Conservation (phyloP, 2,888 invertebrate species). For the Pyrgus malvae region DNA sequence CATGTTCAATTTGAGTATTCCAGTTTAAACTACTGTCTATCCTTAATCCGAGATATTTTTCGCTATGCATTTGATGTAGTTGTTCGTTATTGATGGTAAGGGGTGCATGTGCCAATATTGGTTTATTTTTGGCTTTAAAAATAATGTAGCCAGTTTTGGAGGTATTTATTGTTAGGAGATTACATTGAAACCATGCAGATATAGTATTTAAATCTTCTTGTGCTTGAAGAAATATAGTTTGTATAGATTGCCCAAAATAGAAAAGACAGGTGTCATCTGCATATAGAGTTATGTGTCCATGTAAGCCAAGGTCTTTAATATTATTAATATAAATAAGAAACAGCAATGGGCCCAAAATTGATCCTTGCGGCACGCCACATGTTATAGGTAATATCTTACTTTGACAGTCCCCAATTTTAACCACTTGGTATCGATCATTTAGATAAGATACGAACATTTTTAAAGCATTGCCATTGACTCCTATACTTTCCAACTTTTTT, state of each 20-base stretch:
- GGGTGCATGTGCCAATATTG: not conserved
- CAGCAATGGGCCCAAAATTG: constrained; percentile 28
- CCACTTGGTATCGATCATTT: constrained; percentile 20
- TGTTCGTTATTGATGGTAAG: not conserved
- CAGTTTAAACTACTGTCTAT: too few relatives aligned
- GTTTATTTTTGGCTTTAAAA: constrained; percentile 26
- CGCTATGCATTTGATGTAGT: not conserved
- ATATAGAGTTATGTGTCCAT: constrained; percentile 16
- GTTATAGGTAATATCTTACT: constrained; percentile 15
- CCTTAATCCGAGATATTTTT: constrained; percentile 14
- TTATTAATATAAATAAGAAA: constrained; percentile 10
- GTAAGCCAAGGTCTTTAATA: constrained; percentile 3
- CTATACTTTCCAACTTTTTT: not conserved
- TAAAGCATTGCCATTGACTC: not conserved
- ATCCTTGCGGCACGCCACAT: constrained; percentile 29
- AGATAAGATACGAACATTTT: constrained; percentile 19
- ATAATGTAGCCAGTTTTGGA: constrained; percentile 23
- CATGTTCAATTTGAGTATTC: too few relatives aligned
- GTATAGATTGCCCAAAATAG: constrained; percentile 3
- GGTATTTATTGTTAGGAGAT: constrained; percentile 23
- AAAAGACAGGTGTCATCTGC: constrained; percentile 19
- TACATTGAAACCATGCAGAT: constrained; percentile 18
- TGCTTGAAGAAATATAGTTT: constrained; percentile 6
- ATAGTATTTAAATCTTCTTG: constrained; percentile 24
- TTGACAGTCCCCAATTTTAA: constrained; percentile 14